Base-by-base conservation (phyloP, 2,797 vertebrate species). In the Darevskia nairensis region DNA sequence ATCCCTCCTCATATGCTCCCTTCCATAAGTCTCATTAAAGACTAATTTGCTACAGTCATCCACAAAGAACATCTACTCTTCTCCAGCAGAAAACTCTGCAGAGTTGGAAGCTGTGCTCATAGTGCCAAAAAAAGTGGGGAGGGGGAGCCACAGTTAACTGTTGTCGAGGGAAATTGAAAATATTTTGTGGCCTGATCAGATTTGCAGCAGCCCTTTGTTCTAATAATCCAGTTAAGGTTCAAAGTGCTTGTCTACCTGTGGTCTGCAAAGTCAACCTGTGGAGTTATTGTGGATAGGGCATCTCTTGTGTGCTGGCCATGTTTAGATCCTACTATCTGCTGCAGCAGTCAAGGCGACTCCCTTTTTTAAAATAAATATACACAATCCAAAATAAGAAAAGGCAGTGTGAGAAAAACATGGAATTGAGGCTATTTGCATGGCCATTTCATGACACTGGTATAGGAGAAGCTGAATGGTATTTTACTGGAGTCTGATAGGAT, bases 41-140 rank as follows among this genome's bases (percentile, higher is more conserved):
- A 89, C 93, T 92, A 90, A 85, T 35, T 69, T 90, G 29, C 82
- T 86, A n/a, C 55, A 82, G 77, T 41, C 77, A 59, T 87, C 75
- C 88, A 61, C 82, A 23, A 39, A 4, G 0, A 61, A n/a, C 81
- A 90, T 88, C 83, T 84, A 0, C 27, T 44, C 69, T 29, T 88
- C 87, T 76, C 69, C 79, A n/a, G 9, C 90, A 44, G 59, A 84
- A 55, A 61, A 86, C 77, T 69, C 59, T 64, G 85, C 32, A 50
- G 79, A 88, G 84, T 7, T 66, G 88, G 89, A 71, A 90, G 83
- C 82, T 88, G 74, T 46, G 71, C 50, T 44, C 68, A 8, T 15
- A 79, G 23, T 78, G 66, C 89, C 59, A 78, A 91, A 81, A 68
- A 8, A 21, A 35, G n/a, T 8, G 19, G n/a, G n/a, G 29, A 72